Evolutionary conservation across 2,113 vertebrate species (phyloP).

Genomic region (Oxyura jamaicensis): DNA sequence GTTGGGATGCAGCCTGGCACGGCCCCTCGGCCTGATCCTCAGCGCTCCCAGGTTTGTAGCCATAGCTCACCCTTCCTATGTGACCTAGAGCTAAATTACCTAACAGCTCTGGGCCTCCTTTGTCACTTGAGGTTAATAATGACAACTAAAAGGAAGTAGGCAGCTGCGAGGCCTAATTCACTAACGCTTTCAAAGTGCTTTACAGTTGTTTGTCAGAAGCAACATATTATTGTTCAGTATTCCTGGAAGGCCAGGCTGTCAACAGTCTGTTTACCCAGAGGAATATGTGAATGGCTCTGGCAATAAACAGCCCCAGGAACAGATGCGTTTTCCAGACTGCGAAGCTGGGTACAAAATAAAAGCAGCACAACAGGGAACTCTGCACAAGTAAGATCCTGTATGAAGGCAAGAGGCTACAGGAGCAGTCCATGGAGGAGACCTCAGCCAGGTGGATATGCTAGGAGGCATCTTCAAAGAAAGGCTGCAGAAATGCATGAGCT

Average conservation of each 20-base stretch:
- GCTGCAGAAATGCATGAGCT: neutral
- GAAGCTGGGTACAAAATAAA: neutral
- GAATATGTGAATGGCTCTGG: neutral
- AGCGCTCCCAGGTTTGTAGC: neutral
- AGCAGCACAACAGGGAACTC: neutral
- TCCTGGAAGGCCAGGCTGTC: constrained; percentile 40
- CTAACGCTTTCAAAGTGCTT: constrained; percentile 9
- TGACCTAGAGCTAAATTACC: constrained; percentile 1
- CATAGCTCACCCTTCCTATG: neutral
- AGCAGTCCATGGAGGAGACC: neutral
- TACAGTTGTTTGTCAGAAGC: neutral
- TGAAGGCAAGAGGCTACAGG: neutral
- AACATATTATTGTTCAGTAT: constrained; percentile 2
- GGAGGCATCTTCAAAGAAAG: neutral
- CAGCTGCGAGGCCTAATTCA: constrained; percentile 16
- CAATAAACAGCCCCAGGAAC: neutral
- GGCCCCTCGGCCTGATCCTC: neutral
- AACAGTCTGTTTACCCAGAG: constrained; percentile 32
- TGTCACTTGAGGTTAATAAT: neutral
- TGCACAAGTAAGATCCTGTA: neutral
- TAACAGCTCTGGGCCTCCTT: neutral
- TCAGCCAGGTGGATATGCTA: neutral
- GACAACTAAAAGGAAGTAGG: neutral
- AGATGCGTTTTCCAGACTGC: neutral
- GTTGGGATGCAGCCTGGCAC: neutral